Evolutionary conservation across 1,140 invertebrate genomes (phyloP), one percentile per base, ranked within the genome.

Genomic region (Meloidogyne chitwoodi): DNA sequence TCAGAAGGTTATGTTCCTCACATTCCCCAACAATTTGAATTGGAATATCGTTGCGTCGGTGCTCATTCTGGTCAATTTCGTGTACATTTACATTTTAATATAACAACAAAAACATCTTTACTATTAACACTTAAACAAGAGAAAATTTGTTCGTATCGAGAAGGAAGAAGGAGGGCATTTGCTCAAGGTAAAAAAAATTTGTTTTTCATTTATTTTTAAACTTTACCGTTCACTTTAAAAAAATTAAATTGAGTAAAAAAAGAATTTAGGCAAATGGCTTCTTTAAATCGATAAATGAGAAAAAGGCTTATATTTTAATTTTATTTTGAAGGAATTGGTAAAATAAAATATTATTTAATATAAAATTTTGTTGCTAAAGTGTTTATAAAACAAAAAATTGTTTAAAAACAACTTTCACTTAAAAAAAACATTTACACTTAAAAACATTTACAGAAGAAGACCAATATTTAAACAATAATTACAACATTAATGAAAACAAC

Each of bases 21-120:
- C 22, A 27, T 41, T 67, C 38, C 65, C 38, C 65, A 61, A 31
- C 74, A 66, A 41, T 48, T 74, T 48, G 27, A 31, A 38, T 44
- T 77, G 34, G 74, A 69, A 31, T 61, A 85, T 75, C 79, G 85
- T 27, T 87, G 84, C 72, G 80, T 83, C 19, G 84, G 84, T 11
- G 85, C 79, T 74, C 76, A 84, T 65, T 75, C 83, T 8, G 85
- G 85, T 41, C 85, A 86, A 74, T 86, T 87, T 68, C 66, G 66
- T 11, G 84, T 85, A 44, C 74, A 48, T 48, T 77, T 85, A 29
- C 75, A 79, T 62, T 81, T 84, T 79, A 86, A 86, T 70, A 76
- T 86, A 64, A 76, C 77, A 19, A 66, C n/a, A n/a, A 64, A 68
- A 22, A 41, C 77, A 22, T 67, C 77, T 26, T 85, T 83, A 24